Percentiles rank a stretch among this genome's conserved stretches.
Evolutionary conservation across 2,888 invertebrate species (phyloP).

Genomic region (Drosophila emarginata): DNA sequence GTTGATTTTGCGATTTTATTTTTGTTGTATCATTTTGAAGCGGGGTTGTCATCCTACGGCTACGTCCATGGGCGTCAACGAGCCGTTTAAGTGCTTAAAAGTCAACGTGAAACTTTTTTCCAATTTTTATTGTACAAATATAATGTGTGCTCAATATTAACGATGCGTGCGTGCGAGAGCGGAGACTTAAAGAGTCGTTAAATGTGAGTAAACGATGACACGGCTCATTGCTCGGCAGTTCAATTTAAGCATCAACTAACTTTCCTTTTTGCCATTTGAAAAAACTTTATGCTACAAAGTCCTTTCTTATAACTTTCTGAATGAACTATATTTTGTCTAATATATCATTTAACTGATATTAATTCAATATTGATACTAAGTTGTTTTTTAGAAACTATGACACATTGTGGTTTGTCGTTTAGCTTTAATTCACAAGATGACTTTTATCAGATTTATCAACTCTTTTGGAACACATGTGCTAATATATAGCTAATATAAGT

Average conservation of each 20-base stretch:
- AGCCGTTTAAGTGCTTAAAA: slow-evolving; percentile 64
- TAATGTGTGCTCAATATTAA: slow-evolving; percentile 53
- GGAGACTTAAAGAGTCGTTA: slow-evolving; percentile 51
- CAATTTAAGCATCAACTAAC: slow-evolving; percentile 25
- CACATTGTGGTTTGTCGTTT: background rate
- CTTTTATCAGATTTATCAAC: background rate
- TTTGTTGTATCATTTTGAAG: slow-evolving; percentile 6
- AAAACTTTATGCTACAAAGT: slow-evolving; percentile 23
- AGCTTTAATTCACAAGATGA: background rate
- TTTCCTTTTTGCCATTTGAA: background rate
- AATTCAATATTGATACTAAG: background rate
- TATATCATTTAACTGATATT: background rate
- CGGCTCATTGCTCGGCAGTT: slow-evolving; percentile 63
- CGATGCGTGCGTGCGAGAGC: slow-evolving; percentile 32
- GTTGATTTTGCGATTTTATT: slow-evolving; percentile 11
- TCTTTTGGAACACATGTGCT: background rate
- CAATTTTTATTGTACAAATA: slow-evolving; percentile 68
- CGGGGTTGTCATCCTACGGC: background rate
- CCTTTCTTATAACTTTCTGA: slow-evolving; percentile 16
- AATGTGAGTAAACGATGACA: slow-evolving; percentile 67
- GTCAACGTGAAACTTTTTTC: slow-evolving; percentile 48
- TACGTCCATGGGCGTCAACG: slow-evolving; percentile 33
- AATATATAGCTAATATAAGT: slow-evolving; percentile 20
- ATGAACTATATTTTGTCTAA: background rate
- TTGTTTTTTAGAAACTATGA: background rate